Evolutionary conservation across 2,797 vertebrate genomes (phyloP).

Genomic region (Amniataba percoides): DNA sequence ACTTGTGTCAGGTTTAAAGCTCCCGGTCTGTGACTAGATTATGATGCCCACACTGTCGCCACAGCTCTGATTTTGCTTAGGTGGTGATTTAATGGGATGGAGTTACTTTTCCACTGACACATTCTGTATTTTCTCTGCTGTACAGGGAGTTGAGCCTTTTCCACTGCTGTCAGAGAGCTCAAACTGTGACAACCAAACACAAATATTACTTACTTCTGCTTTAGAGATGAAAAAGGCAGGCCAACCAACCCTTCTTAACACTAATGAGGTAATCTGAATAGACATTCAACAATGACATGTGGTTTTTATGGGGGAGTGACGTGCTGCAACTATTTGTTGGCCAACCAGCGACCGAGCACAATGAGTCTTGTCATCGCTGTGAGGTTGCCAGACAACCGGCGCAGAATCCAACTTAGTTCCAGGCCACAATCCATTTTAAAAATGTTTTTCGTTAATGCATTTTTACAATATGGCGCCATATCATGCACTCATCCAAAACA

Average conservation of each 20-base stretch:
- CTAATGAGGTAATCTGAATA: background rate
- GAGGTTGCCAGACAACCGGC: background rate
- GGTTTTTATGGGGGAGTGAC: background rate
- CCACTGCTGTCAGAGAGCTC: background rate
- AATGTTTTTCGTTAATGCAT: background rate
- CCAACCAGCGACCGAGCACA: background rate
- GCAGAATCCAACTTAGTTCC: background rate
- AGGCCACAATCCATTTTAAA: background rate
- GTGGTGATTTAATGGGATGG: constrained; percentile 24
- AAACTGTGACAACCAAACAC: background rate
- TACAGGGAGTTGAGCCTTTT: background rate
- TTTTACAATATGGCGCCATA: background rate
- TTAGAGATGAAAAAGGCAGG: background rate
- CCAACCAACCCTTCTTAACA: background rate
- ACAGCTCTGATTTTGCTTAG: constrained; percentile 24
- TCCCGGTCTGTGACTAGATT: constrained; percentile 29
- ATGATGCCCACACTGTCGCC: constrained; percentile 10
- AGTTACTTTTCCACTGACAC: background rate
- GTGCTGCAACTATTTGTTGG: background rate
- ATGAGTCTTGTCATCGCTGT: background rate
- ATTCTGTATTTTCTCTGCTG: too few species aligned
- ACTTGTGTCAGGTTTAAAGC: constrained; percentile 36
- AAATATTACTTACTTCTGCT: background rate
- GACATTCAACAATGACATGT: background rate
- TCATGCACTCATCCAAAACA: background rate